Evolutionary conservation across 1,140 invertebrate species (phyloP).

Genomic region (Sarcophaga bullata): DNA sequence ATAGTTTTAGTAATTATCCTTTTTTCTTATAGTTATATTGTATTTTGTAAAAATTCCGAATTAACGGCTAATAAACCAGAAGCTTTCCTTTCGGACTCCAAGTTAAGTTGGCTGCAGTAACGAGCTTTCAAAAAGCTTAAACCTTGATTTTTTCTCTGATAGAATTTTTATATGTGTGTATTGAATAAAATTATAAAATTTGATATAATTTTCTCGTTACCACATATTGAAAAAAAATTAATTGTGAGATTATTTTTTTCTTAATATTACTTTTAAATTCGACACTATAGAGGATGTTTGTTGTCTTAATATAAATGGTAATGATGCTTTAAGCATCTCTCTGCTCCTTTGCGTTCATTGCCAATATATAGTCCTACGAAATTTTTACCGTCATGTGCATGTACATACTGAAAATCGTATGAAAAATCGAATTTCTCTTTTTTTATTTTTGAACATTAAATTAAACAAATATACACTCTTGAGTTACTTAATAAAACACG

Average conservation of each 20-base stretch:
- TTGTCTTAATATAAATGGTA: too few species aligned
- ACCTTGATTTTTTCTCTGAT: not conserved
- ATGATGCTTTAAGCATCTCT: not conserved
- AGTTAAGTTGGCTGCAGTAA: slow-evolving; percentile 26
- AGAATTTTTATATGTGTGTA: not conserved
- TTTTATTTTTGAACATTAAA: not conserved
- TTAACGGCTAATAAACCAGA: slow-evolving; percentile 25
- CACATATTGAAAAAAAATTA: too few species aligned
- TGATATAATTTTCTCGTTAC: not conserved
- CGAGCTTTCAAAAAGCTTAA: not conserved
- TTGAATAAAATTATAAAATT: not conserved
- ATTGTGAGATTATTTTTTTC: too few species aligned
- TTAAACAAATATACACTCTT: not conserved
- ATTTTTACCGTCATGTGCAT: slow-evolving; percentile 56
- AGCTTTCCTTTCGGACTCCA: slow-evolving; percentile 15
- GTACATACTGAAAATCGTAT: slow-evolving; percentile 64
- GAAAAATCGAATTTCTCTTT: slow-evolving; percentile 6
- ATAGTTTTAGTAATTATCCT: too few species aligned
- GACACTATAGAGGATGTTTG: not conserved
- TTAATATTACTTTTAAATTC: not conserved
- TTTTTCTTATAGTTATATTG: not conserved
- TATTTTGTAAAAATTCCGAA: not conserved
- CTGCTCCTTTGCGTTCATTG: slow-evolving; percentile 39
- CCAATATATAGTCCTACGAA: slow-evolving; percentile 32
- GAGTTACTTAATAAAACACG: not conserved